Base-by-base conservation (phyloP, 2,888 invertebrate species). In the Drosophila pseudotalamancana region DNA sequence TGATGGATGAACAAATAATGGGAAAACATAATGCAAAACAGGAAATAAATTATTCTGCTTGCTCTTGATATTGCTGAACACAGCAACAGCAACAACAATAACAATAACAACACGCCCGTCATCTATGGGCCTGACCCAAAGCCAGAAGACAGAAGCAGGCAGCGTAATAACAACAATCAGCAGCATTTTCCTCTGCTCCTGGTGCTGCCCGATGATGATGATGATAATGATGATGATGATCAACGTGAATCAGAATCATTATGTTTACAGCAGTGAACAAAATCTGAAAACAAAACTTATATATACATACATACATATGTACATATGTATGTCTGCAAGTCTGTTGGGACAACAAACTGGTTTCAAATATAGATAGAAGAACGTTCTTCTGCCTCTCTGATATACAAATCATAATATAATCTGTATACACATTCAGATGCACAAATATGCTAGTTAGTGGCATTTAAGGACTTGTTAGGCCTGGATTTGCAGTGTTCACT, bases 1-100 rank as follows among this genome's bases (percentile, higher is more conserved):
- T 49, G 75, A 72, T 78, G 81, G 72, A 78, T 76, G 80, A 71
- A 63, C 71, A 83, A 77, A 83, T 83, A 83, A 80, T 80, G 75
- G 70, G 42, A 32, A 48, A 60, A 55, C 72, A 74, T 80, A 77
- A 80, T 72, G 77, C 72, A 72, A 69, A 83, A 75, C 77, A 80
- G 77, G 84, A 80, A 80, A 80, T 83, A 77, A 80, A 77, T 80
- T 77, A 80, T 74, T 64, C 66, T 60, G 56, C 56, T 45, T 49
- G 54, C 51, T 53, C 34, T 21, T n/a, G 39, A 46, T 55, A 35
- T 27, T 39, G 31, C 48, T 31, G 43, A 51, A 42, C 50, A 43
- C 43, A 42, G 31, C 45, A 45, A 27, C 11, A 9, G 27, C n/a
- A n/a, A n/a, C n/a, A n/a, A n/a, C n/a, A n/a, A n/a, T n/a, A n/a